These are phyloP conservation scores for Hydropsyche tenuis DNA, from an alignment of 1,140 invertebrate genomes.

Conservation along the genomic window DNA sequence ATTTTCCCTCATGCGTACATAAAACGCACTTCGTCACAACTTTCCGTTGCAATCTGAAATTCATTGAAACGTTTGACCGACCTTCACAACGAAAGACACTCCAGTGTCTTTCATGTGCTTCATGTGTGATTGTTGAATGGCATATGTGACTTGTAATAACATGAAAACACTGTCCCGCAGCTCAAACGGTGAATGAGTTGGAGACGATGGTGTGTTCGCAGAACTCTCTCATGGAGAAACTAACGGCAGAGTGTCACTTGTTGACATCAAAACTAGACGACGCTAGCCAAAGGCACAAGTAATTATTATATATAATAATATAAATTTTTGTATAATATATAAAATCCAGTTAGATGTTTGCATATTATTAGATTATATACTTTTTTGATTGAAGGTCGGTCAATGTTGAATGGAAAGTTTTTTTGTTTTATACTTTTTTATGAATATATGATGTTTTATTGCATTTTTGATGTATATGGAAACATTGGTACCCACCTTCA, in stretches of 20 bases:
- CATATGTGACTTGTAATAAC: too few relatives aligned
- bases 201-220: constrained; percentile 85
- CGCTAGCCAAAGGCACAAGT: constrained; percentile 83
- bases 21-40: too few relatives aligned
- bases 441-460: not conserved
- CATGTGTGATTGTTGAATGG: too few relatives aligned
- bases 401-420: not conserved
- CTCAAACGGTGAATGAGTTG: constrained; percentile 81
- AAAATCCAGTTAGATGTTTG: constrained; percentile 20
- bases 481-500: constrained; percentile 11
- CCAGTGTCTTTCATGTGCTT: too few relatives aligned
- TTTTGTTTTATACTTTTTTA: not conserved
- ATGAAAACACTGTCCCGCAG: constrained; percentile 65
- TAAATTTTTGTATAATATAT: too few relatives aligned
- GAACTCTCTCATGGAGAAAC: constrained; percentile 86
- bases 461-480: not conserved
- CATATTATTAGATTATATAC: not conserved
- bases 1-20: too few relatives aligned
- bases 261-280: constrained; percentile 86
- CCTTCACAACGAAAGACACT: too few relatives aligned
- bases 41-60: too few relatives aligned
- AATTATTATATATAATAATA: constrained; percentile 58
- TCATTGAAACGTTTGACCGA: not conserved
- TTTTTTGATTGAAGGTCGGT: constrained; percentile 25
- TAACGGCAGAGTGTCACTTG: constrained; percentile 82